Conservation (phyloP, 2,113 vertebrate species). For the Neofelis nebulosa region DNA sequence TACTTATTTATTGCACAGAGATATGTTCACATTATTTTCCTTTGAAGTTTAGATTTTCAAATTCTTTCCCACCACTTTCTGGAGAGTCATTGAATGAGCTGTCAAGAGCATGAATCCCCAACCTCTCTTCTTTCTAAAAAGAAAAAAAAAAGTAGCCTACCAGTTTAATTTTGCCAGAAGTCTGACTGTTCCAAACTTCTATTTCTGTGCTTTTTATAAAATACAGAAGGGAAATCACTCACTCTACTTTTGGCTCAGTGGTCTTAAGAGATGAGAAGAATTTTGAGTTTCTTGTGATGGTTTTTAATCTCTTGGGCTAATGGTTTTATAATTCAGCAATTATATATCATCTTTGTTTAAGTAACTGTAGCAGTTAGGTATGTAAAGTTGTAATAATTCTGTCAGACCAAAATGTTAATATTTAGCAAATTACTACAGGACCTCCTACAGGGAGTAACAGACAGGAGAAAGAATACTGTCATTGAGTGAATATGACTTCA, state of each 20-base stretch:
- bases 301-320: slow-evolving; percentile 57
- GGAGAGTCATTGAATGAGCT: slow-evolving; percentile 77
- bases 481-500: neutral
- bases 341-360: slow-evolving; percentile 50
- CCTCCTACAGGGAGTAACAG: neutral
- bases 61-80: slow-evolving; percentile 79
- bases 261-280: slow-evolving; percentile 40
- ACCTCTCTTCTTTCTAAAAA: slow-evolving; percentile 57
- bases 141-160: slow-evolving; percentile 30
- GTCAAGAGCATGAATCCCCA: slow-evolving; percentile 74
- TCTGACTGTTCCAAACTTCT: slow-evolving; percentile 58
- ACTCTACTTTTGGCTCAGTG: slow-evolving; percentile 51
- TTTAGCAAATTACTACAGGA: slow-evolving; percentile 49
- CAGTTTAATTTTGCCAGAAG: slow-evolving; percentile 59
- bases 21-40: slow-evolving; percentile 50
- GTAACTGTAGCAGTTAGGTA: slow-evolving; percentile 37
- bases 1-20: slow-evolving; percentile 58
- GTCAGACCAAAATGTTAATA: slow-evolving; percentile 54
- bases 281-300: slow-evolving; percentile 40
- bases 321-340: slow-evolving; percentile 65
- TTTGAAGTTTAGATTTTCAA: slow-evolving; percentile 71
- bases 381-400: slow-evolving; percentile 59
- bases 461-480: neutral
- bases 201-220: slow-evolving; percentile 64
- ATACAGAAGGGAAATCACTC: slow-evolving; percentile 64